phyloP scores from a whole-genome alignment of 1,140 invertebrate species.

The Prorops nasuta region DNA sequence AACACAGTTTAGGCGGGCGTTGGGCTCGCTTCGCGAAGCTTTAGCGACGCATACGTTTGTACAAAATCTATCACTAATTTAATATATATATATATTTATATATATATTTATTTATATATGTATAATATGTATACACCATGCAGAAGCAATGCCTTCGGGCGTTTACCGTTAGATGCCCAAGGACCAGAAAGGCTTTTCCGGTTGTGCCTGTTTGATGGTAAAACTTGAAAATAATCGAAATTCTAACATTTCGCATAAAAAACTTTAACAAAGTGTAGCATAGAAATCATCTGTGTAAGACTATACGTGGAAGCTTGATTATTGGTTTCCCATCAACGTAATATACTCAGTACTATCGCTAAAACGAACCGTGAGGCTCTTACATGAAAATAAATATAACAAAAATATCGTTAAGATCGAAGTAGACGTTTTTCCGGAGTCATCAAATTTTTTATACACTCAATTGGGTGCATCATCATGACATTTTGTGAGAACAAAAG shows the following conservation, averaged over 20 bases:
- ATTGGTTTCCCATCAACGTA: too few relatives aligned
- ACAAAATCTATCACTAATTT: slow-evolving; percentile 50
- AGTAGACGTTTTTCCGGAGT: too few relatives aligned
- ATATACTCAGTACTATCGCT: too few relatives aligned
- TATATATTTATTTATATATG: slow-evolving; percentile 26
- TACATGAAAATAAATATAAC: too few relatives aligned
- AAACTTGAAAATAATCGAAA: too few relatives aligned
- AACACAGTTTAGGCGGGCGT: slow-evolving; percentile 37
- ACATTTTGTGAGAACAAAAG: too few relatives aligned
- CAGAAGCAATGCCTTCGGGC: slow-evolving; percentile 35
- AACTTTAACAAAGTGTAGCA: not conserved
- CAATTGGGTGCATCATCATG: too few relatives aligned
- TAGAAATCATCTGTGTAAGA: too few relatives aligned
- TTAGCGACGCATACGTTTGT: slow-evolving; percentile 39
- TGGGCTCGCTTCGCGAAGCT: slow-evolving; percentile 27
- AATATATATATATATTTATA: slow-evolving; percentile 33
- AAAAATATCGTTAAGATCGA: too few relatives aligned
- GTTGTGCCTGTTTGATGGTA: too few relatives aligned
- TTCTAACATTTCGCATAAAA: not conserved
- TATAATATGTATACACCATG: slow-evolving; percentile 40
- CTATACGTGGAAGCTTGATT: not conserved
- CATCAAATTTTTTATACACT: too few relatives aligned
- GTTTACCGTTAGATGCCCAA: slow-evolving; percentile 12
- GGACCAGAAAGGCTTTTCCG: slow-evolving; percentile 1
- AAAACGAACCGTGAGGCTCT: too few relatives aligned